Evolutionary conservation across 1,140 invertebrate genomes (phyloP).

Genomic region (Popillia japonica): DNA sequence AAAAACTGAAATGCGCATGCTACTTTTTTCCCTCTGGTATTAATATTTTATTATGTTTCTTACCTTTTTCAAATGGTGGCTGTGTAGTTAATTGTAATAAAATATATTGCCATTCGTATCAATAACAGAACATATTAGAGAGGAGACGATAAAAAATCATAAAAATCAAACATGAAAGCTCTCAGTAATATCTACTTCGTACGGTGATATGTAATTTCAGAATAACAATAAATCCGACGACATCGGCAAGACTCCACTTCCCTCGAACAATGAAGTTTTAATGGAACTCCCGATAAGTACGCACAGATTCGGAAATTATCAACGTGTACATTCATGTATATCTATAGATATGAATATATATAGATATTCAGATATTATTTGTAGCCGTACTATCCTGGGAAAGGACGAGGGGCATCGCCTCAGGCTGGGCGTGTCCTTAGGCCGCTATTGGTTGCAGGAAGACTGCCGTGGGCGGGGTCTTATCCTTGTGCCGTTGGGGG

Average conservation of each 20-base stretch:
- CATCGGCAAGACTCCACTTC: background rate
- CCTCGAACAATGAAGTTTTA: constrained; percentile 7
- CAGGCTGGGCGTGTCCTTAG: constrained; percentile 54
- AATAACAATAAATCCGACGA: constrained; percentile 6
- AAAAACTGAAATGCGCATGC: too few species aligned
- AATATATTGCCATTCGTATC: too few species aligned
- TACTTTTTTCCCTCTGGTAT: too few species aligned
- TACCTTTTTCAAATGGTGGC: too few species aligned
- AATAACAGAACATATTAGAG: background rate
- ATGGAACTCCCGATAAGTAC: background rate
- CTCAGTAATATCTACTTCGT: background rate
- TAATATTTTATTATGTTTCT: too few species aligned
- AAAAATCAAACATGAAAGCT: background rate
- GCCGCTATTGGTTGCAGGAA: constrained; percentile 52
- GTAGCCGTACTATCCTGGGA: constrained; percentile 36
- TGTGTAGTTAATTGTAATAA: too few species aligned
- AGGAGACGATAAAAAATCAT: background rate
- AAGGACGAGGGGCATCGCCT: constrained; percentile 50
- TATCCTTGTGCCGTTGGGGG: constrained; percentile 36
- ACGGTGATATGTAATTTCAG: background rate
- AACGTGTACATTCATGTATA: background rate
- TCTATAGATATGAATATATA: constrained; percentile 17
- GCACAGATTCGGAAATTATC: constrained; percentile 22
- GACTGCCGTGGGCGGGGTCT: constrained; percentile 45
- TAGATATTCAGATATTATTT: constrained; percentile 22